Evolutionary conservation across 2,113 vertebrate species (phyloP).

Genomic region (Muscicapa adusta): DNA sequence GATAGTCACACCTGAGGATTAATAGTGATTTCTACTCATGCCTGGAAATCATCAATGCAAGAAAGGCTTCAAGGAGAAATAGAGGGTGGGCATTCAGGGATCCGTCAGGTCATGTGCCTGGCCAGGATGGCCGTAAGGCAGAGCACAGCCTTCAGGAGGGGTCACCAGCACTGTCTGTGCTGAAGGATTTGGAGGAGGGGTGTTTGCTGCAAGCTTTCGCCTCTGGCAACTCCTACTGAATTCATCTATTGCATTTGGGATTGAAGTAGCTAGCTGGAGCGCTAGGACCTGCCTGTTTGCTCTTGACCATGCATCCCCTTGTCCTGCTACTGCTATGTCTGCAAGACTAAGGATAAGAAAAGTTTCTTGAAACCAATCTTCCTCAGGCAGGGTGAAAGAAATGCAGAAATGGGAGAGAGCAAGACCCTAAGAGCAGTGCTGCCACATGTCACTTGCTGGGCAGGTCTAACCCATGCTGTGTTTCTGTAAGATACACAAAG

Average conservation of each 20-base stretch:
- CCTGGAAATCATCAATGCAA: not conserved
- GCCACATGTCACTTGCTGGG: accelerated
- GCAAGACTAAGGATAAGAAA: not conserved
- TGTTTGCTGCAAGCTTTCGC: not conserved
- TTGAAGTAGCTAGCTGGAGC: not conserved
- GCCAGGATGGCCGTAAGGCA: not conserved
- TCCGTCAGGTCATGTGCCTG: not conserved
- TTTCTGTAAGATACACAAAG: accelerated
- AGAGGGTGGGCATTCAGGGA: not conserved
- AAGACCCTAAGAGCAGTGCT: not conserved
- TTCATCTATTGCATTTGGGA: not conserved
- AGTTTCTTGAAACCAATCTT: not conserved
- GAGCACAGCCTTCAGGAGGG: not conserved
- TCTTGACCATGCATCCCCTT: not conserved
- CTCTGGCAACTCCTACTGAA: not conserved
- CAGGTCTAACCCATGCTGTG: not conserved
- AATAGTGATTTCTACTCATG: not conserved
- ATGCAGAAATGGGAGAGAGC: not conserved
- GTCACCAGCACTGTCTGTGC: not conserved
- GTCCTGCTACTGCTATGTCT: not conserved
- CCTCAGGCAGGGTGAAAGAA: not conserved
- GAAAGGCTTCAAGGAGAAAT: not conserved
- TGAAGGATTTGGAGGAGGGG: not conserved
- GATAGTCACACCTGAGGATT: not conserved
- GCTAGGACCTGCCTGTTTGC: not conserved